phyloP scores from a whole-genome alignment of 2,113 vertebrate species.

The Callipepla californica region DNA sequence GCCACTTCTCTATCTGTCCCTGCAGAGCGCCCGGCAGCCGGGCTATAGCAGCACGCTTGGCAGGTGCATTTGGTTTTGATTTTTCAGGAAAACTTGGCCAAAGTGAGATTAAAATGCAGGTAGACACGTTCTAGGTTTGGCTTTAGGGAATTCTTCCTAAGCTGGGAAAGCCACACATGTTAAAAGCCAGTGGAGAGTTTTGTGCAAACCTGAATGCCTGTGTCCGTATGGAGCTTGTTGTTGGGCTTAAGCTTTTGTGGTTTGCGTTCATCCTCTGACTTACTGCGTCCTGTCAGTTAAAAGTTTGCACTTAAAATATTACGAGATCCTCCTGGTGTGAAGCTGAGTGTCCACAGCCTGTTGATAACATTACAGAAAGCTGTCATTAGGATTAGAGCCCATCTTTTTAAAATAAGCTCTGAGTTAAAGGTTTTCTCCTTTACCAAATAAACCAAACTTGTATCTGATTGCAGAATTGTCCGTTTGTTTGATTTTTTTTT shows the following conservation, averaged over 20 bases:
- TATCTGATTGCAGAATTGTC: not conserved
- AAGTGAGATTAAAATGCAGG: not conserved
- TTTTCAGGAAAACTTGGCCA: not conserved
- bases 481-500: not conserved
- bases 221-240: not conserved
- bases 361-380: not conserved
- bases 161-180: fast-evolving
- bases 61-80: not conserved
- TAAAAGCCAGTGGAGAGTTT: not conserved
- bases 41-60: not conserved
- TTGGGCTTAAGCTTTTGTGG: not conserved
- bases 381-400: not conserved
- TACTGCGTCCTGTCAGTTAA: not conserved
- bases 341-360: not conserved
- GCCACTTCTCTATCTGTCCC: too few species aligned
- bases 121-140: not conserved
- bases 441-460: not conserved
- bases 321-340: not conserved
- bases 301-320: not conserved
- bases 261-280: not conserved
- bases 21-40: not conserved
- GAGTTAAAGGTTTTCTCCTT: not conserved
- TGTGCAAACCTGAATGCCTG: not conserved
- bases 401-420: not conserved
- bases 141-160: fast-evolving